These are phyloP conservation scores for Corythucha ciliata DNA, from an alignment of 2,888 invertebrate genomes.

Conservation along the genomic window DNA sequence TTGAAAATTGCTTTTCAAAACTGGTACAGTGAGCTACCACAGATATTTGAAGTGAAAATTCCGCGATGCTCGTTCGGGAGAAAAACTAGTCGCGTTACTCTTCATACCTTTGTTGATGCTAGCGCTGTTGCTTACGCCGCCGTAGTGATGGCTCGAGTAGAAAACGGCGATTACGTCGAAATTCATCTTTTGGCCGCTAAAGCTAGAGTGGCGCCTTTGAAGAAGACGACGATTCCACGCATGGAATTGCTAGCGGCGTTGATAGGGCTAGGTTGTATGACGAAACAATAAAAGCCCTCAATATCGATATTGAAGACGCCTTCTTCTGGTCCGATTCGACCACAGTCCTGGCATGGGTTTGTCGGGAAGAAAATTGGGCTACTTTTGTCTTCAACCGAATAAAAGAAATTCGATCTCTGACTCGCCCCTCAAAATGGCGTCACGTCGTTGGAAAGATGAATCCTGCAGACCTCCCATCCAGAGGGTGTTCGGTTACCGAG, in stretches of 20 bases:
- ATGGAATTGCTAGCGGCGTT: slow-evolving; percentile 14
- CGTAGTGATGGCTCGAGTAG: slow-evolving; percentile 14
- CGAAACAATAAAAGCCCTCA: background rate
- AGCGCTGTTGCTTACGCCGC: slow-evolving; percentile 21
- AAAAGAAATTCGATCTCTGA: slow-evolving; percentile 11
- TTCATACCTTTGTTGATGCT: slow-evolving; percentile 21
- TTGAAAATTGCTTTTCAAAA: background rate
- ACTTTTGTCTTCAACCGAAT: slow-evolving; percentile 20
- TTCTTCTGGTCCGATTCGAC: slow-evolving; percentile 23
- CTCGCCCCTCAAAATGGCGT: slow-evolving; percentile 5
- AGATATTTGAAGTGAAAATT: background rate
- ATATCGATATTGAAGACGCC: background rate
- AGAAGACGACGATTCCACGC: slow-evolving; percentile 7
- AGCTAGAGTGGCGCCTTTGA: slow-evolving; percentile 3
- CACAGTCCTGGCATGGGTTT: slow-evolving; percentile 17
- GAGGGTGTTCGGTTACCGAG: slow-evolving; percentile 19
- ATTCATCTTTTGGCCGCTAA: slow-evolving; percentile 1
- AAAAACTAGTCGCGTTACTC: background rate
- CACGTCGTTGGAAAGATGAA: slow-evolving; percentile 14
- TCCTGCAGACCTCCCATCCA: slow-evolving; percentile 19
- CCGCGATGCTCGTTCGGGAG: background rate
- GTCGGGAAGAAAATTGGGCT: slow-evolving; percentile 17
- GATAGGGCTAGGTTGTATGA: slow-evolving; percentile 15
- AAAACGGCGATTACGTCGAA: background rate
- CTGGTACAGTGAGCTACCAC: background rate